A percentile compares a stretch with the other conserved stretches of the same genome.
Conservation (phyloP, 2,797 vertebrate species). For the Botia kubotai region DNA sequence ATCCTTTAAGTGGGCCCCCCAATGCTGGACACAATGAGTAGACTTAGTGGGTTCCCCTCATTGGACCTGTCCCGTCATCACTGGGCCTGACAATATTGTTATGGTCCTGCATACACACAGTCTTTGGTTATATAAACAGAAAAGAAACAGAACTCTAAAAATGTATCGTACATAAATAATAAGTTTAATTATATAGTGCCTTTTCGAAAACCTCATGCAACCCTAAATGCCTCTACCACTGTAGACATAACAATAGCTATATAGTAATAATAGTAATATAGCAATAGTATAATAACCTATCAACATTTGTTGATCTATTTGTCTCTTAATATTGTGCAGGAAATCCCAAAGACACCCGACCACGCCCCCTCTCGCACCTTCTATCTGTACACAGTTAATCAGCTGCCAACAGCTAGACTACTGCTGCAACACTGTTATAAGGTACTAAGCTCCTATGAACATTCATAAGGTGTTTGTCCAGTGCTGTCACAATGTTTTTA, state of each 20-base stretch:
- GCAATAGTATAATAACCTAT: background rate
- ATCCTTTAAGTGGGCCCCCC: no score
- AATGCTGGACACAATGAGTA: no score
- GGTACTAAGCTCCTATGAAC: conserved; percentile 69
- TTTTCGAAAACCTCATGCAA: no score
- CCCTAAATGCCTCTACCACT: no score
- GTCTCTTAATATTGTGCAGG: conserved; percentile 70
- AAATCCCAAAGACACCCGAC: conserved; percentile 95
- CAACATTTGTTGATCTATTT: background rate
- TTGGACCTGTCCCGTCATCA: no score
- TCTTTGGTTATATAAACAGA: no score
- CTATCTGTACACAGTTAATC: conserved; percentile 91
- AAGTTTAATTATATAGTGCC: no score
- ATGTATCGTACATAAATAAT: no score
- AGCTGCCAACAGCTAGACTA: conserved; percentile 84
- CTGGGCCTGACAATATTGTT: no score
- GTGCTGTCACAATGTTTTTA: background rate
- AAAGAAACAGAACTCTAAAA: no score
- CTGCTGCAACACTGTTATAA: conserved; percentile 91
- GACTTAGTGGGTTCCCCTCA: no score
- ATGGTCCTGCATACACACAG: no score
- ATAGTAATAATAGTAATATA: background rate
- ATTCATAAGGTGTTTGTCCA: background rate
- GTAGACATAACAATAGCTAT: background rate
- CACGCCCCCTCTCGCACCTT: conserved; percentile 93